Evolutionary conservation across 2,888 invertebrate genomes (phyloP).

Genomic region (Cactoblastis cactorum): DNA sequence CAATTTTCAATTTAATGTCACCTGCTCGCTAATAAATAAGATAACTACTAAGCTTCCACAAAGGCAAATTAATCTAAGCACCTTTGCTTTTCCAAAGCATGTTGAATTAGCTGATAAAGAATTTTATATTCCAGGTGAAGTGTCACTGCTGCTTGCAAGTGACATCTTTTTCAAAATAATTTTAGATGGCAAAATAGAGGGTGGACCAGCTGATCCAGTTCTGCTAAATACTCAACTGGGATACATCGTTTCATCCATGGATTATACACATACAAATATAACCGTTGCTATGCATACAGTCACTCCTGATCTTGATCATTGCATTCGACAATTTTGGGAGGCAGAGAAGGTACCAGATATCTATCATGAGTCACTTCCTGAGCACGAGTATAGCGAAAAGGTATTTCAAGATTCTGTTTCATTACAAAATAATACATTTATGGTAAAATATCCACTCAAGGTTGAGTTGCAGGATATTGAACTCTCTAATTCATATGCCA

Average conservation of each 20-base stretch:
- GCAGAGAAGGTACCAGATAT: conserved; percentile 15
- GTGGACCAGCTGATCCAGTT: conserved; percentile 13
- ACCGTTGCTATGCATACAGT: neutral
- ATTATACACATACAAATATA: neutral
- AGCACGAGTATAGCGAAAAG: conserved; percentile 13
- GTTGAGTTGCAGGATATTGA: conserved; percentile 12
- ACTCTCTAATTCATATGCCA: conserved; percentile 4
- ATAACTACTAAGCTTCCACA: conserved; percentile 11
- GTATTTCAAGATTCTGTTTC: neutral
- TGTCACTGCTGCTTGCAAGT: neutral
- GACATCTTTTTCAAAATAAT: conserved; percentile 8
- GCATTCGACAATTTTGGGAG: conserved; percentile 13
- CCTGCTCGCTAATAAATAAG: conserved; percentile 6
- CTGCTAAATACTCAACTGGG: conserved; percentile 13
- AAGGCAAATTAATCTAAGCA: conserved; percentile 3
- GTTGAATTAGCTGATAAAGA: conserved; percentile 5
- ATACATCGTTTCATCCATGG: conserved; percentile 12
- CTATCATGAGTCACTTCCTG: neutral
- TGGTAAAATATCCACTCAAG: conserved; percentile 12
- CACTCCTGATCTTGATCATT: conserved; percentile 10
- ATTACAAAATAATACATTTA: conserved; percentile 10
- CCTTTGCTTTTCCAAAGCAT: conserved; percentile 4
- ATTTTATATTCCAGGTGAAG: neutral
- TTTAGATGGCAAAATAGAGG: conserved; percentile 13
- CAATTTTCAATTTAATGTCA: neutral